Percentiles rank a stretch among this genome's conserved stretches.
Evolutionary conservation across 2,797 vertebrate genomes (phyloP).

Genomic region (Rallus crepitans): DNA sequence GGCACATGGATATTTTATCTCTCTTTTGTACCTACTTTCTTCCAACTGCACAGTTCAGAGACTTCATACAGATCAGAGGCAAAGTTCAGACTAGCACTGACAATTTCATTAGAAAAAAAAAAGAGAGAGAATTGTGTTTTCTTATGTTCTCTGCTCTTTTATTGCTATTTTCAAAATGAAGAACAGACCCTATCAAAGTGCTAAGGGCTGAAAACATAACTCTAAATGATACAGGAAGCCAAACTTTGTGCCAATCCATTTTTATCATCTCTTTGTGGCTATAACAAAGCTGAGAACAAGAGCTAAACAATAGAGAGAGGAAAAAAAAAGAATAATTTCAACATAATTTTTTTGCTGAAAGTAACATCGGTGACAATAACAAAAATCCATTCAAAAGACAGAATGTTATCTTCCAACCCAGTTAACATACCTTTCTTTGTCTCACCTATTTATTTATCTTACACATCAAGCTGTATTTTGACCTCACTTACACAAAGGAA

Average conservation of each 20-base stretch:
- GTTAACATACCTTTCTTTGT: conserved; percentile 28
- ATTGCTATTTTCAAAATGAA: conserved; percentile 64
- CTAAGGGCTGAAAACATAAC: conserved; percentile 60
- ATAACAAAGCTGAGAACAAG: conserved; percentile 61
- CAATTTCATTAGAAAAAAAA: conserved; percentile 41
- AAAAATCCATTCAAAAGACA: conserved; percentile 35
- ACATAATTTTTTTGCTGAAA: neutral
- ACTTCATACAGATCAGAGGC: conserved; percentile 43
- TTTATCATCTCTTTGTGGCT: conserved; percentile 62
- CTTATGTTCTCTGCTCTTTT: conserved; percentile 38
- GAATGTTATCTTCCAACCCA: conserved; percentile 49
- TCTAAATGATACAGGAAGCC: conserved; percentile 47
- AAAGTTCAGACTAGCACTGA: conserved; percentile 38
- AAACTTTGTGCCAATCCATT: conserved; percentile 45
- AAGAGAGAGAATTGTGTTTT: neutral
- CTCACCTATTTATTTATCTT: neutral
- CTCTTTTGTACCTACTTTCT: conserved; percentile 9
- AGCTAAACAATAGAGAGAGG: conserved; percentile 23
- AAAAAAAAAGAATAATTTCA: conserved; percentile 20
- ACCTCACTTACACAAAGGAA: conserved; percentile 9
- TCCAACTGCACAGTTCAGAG: conserved; percentile 19
- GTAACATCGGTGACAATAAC: neutral
- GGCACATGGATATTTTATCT: conserved; percentile 16
- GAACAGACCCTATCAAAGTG: conserved; percentile 43
- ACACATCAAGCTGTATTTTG: neutral